phyloP scores from a whole-genome alignment of 2,888 invertebrate species.

The Andricus curvator region DNA sequence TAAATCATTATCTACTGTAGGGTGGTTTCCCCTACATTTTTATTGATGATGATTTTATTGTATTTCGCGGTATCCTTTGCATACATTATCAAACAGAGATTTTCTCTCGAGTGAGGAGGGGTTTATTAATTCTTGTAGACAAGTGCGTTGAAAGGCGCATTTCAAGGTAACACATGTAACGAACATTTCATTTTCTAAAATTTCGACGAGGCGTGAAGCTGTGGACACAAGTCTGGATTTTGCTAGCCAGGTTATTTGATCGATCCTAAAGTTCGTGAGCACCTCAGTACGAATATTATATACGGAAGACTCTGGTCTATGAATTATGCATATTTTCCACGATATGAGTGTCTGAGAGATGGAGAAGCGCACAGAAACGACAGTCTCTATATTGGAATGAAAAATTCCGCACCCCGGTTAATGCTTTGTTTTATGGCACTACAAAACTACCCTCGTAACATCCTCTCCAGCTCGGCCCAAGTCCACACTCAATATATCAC shows the following conservation, averaged over 20 bases:
- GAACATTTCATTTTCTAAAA: constrained; percentile 32
- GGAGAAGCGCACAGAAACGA: constrained; percentile 71
- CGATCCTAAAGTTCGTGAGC: constrained; percentile 50
- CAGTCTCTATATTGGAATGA: constrained; percentile 76
- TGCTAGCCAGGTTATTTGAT: constrained; percentile 51
- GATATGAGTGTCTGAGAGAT: constrained; percentile 76
- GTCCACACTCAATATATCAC: constrained; percentile 28
- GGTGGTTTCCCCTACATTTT: too few species aligned
- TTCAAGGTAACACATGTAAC: constrained; percentile 18
- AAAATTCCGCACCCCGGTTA: constrained; percentile 62
- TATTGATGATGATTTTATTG: too few species aligned
- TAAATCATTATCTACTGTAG: too few species aligned
- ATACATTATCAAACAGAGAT: not conserved
- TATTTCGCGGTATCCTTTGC: too few species aligned
- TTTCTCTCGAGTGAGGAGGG: not conserved
- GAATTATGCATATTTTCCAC: constrained; percentile 77
- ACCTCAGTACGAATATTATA: constrained; percentile 59
- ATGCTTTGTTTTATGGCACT: constrained; percentile 57
- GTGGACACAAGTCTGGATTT: constrained; percentile 53
- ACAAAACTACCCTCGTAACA: constrained; percentile 38
- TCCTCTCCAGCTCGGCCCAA: constrained; percentile 28
- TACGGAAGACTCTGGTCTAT: constrained; percentile 59
- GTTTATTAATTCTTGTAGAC: constrained; percentile 19
- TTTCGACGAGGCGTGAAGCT: constrained; percentile 54
- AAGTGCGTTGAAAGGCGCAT: not conserved